Base-by-base conservation (phyloP, 1,140 invertebrate species). In the Calephelis nemesis region DNA sequence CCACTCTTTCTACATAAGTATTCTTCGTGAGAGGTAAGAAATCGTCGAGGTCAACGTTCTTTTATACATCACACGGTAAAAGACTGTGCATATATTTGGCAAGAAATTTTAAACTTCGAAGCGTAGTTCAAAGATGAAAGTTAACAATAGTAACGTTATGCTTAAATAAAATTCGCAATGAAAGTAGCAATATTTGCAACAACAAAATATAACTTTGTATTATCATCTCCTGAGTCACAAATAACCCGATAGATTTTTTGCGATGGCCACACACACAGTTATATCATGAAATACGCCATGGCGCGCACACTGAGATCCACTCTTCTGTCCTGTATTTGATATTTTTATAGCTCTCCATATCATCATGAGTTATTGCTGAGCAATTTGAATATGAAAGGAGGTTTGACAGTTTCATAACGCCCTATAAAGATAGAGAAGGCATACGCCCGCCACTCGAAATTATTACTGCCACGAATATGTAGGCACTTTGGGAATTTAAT, bases 321-420 rank as follows among this genome's bases (percentile, higher is more conserved):
- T 68, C 73, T 62, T 67, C 69, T 71, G 63, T 76, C 70, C 82
- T 85, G 84, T 85, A 83, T 84, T 84, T 85, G 84, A 89, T 87
- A 87, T 85, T 89, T 89, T 89, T 89, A 89, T 87, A 78, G 81
- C 80, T 81, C 76, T 83, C 77, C 81, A 84, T 81, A 84, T 83
- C 84, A 86, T 80, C 80, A 81, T 87, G 84, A 88, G 82, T 86
- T 90, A 90, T 87, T 82, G 84, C 82, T 13, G 74, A 79, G 77
- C 79, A 78, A 87, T 87, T 85, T 84, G 82, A 85, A 87, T 85
- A 87, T 90, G 81, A 88, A 87, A 85, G 81, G 79, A 79, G 75
- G 75, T 84, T 83, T 82, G 84, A 83, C 82, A 84, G 80, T 85
- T 83, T 81, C 78, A 81, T 83, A 76, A 78, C 70, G 74, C 65